Evolutionary conservation across 2,888 invertebrate genomes (phyloP).

Genomic region (Drosophila differens): DNA sequence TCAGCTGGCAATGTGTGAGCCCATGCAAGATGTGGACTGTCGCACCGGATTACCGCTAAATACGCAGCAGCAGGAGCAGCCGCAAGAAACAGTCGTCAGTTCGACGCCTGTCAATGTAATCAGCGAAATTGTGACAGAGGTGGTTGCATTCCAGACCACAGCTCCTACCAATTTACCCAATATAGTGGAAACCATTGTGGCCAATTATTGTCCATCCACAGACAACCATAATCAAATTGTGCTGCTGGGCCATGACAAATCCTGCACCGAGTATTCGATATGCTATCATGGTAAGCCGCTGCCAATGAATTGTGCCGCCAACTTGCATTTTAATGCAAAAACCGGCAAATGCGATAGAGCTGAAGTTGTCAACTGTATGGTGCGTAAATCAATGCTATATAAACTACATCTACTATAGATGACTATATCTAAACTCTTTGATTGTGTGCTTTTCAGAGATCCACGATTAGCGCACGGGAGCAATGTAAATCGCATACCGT

Average conservation of each 20-base stretch:
- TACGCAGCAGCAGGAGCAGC: neutral
- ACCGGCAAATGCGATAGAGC: constrained; percentile 81
- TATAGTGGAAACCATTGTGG: constrained; percentile 31
- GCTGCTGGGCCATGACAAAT: constrained; percentile 68
- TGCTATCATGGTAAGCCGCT: constrained; percentile 76
- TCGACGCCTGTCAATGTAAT: neutral
- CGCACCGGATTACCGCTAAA: constrained; percentile 43
- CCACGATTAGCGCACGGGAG: constrained; percentile 62
- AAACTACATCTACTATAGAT: no score
- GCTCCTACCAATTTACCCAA: neutral
- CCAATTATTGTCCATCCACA: constrained; percentile 63
- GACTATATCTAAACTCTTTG: no score
- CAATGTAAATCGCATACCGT: constrained; percentile 69
- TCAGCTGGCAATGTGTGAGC: constrained; percentile 65
- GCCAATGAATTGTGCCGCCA: constrained; percentile 77
- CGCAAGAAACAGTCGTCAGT: neutral
- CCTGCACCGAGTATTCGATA: constrained; percentile 81
- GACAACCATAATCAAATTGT: constrained; percentile 71
- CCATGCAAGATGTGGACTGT: constrained; percentile 63
- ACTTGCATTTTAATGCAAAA: constrained; percentile 76
- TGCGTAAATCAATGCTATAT: constrained; percentile 39
- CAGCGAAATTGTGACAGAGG: neutral
- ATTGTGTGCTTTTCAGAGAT: constrained; percentile 42
- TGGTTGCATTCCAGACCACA: neutral
- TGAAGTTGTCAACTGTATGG: constrained; percentile 75